phyloP scores from a whole-genome alignment of 1,140 invertebrate genomes.

The Cydia pomonella region DNA sequence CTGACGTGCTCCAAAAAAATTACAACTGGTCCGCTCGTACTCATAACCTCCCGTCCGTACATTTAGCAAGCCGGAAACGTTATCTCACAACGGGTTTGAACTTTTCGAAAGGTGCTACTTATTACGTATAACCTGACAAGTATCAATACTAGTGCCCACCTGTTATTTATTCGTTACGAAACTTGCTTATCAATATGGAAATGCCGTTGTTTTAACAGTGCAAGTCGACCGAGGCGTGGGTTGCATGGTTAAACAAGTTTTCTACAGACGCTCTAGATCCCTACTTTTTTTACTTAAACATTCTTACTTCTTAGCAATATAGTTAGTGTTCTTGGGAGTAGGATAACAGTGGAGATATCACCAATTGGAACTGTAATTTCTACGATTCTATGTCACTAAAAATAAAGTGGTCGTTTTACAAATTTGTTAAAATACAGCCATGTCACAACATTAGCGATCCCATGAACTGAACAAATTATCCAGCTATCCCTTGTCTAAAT shows the following conservation, averaged over 20 bases:
- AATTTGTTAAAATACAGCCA: too few relatives aligned
- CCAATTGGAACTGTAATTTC: background rate
- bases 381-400: background rate
- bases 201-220: slow-evolving; percentile 29
- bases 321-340: background rate
- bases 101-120: slow-evolving; percentile 64
- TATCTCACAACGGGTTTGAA: slow-evolving; percentile 53
- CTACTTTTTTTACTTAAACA: slow-evolving; percentile 16
- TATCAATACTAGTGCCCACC: slow-evolving; percentile 40
- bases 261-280: background rate
- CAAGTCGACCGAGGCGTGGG: slow-evolving; percentile 11
- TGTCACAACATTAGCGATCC: too few relatives aligned
- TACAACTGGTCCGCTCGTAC: slow-evolving; percentile 29
- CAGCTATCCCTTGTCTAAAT: too few relatives aligned
- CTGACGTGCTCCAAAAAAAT: background rate
- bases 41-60: slow-evolving; percentile 44
- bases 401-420: too few relatives aligned
- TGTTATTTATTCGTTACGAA: slow-evolving; percentile 29
- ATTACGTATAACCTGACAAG: slow-evolving; percentile 43
- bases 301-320: background rate
- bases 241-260: slow-evolving; percentile 25
- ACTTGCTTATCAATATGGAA: slow-evolving; percentile 30
- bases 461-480: too few relatives aligned
- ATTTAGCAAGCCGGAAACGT: slow-evolving; percentile 56
- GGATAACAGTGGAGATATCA: background rate